Evolutionary conservation across 2,113 vertebrate genomes (phyloP).

Genomic region (Thermophis baileyi): DNA sequence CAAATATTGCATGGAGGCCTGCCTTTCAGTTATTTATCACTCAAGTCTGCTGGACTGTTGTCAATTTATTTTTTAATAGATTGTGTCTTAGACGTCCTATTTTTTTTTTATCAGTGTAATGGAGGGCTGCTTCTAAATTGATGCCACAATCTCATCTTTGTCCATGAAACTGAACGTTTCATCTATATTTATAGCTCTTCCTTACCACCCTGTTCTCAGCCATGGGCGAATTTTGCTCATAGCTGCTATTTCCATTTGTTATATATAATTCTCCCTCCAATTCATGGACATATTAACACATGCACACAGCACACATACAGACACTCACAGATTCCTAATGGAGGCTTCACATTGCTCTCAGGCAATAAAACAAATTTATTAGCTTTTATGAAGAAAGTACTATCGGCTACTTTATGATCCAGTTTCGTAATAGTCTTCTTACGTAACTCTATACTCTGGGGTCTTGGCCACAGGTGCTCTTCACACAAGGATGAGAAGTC

Average conservation of each 20-base stretch:
- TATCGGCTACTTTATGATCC: slow-evolving; percentile 9
- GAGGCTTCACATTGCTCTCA: slow-evolving; percentile 47
- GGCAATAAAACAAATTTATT: slow-evolving; percentile 31
- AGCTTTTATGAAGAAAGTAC: slow-evolving; percentile 11
- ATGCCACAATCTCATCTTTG: slow-evolving; percentile 55
- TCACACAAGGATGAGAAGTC: background rate
- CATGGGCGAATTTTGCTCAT: slow-evolving; percentile 32
- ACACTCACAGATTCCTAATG: slow-evolving; percentile 42
- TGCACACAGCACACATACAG: background rate
- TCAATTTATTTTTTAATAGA: slow-evolving; percentile 66
- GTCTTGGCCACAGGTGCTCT: background rate
- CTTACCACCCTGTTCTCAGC: slow-evolving; percentile 46
- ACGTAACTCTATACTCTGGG: background rate
- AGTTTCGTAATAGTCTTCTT: slow-evolving; percentile 16
- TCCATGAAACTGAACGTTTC: slow-evolving; percentile 54
- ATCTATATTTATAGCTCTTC: slow-evolving; percentile 62
- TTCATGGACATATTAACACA: slow-evolving; percentile 34
- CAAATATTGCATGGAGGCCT: slow-evolving; percentile 63
- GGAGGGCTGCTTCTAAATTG: slow-evolving; percentile 56
- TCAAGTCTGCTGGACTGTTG: slow-evolving; percentile 54
- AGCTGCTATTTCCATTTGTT: slow-evolving; percentile 60
- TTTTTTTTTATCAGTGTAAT: slow-evolving; percentile 55
- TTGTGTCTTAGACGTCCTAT: slow-evolving; percentile 47
- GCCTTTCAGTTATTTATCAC: slow-evolving; percentile 63
- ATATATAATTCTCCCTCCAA: slow-evolving; percentile 48